Conservation (phyloP, 2,888 invertebrate genomes). For the Melolontha melolontha region DNA sequence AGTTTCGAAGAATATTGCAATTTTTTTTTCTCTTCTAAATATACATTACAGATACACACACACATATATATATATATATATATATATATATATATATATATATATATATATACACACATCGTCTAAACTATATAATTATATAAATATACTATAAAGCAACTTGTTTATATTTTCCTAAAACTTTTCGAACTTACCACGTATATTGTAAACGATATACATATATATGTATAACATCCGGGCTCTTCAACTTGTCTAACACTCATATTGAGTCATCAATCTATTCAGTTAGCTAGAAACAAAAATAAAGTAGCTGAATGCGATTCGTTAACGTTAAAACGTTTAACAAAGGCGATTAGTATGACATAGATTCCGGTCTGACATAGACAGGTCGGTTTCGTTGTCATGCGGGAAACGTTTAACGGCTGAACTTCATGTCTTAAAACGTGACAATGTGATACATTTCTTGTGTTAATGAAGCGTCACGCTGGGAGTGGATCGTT, state of each 20-base stretch:
- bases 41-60: conserved; percentile 39
- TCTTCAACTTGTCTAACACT: too few relatives aligned
- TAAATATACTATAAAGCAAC: conserved; percentile 36
- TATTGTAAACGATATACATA: too few relatives aligned
- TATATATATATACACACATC: conserved; percentile 38
- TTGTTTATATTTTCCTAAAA: too few relatives aligned
- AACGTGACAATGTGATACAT: conserved; percentile 20
- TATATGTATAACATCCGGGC: too few relatives aligned
- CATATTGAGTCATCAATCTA: too few relatives aligned
- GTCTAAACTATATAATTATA: not conserved
- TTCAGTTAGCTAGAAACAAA: too few relatives aligned
- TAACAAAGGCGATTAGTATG: conserved; percentile 11
- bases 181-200: too few relatives aligned
- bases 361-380: conserved; percentile 4
- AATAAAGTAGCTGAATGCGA: conserved; percentile 4
- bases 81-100: too few relatives aligned
- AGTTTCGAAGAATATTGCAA: conserved; percentile 35
- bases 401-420: not conserved
- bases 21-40: conserved; percentile 17
- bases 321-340: conserved; percentile 13
- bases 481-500: conserved; percentile 4
- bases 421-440: not conserved
- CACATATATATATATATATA: too few relatives aligned
- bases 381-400: conserved; percentile 4
- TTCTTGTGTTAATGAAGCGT: conserved; percentile 15